Evolutionary conservation across 92 coral and sea anemone genomes (phyloP).

Genomic region (Porites rus): DNA sequence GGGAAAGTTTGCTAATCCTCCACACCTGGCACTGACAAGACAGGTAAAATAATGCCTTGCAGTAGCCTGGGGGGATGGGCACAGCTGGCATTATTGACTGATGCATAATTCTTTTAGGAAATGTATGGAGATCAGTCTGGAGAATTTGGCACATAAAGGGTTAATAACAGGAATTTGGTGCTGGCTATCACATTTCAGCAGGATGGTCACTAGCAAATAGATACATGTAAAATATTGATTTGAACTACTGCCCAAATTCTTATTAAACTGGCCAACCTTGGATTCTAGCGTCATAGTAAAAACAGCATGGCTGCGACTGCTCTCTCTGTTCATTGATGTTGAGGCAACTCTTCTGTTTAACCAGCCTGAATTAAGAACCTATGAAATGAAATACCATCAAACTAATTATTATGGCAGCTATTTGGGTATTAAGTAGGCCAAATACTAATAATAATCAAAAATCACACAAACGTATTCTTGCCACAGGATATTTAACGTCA

Average conservation of each 20-base stretch:
- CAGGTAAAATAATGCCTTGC: too few species aligned
- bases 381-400: not conserved
- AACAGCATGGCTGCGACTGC: constrained; percentile 99
- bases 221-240: not conserved
- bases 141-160: too few species aligned
- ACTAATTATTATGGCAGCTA: not conserved
- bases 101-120: too few species aligned
- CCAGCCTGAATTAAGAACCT: constrained; percentile 99
- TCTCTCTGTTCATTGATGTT: constrained; percentile 98
- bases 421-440: not conserved
- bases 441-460: not conserved
- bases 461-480: too few species aligned
- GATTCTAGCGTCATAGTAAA: constrained; percentile 96
- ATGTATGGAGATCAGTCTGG: too few species aligned
- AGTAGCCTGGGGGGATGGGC: too few species aligned
- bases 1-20: too few species aligned
- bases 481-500: too few species aligned
- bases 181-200: not conserved
- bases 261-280: constrained; percentile 59
- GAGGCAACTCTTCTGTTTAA: constrained; percentile 97
- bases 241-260: too few species aligned
- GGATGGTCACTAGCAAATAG: not conserved
- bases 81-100: too few species aligned
- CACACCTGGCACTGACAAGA: too few species aligned
- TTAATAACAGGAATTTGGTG: too few species aligned